These are phyloP conservation scores for Leucosticte australis DNA, from an alignment of 2,113 vertebrate genomes.

Conservation along the genomic window DNA sequence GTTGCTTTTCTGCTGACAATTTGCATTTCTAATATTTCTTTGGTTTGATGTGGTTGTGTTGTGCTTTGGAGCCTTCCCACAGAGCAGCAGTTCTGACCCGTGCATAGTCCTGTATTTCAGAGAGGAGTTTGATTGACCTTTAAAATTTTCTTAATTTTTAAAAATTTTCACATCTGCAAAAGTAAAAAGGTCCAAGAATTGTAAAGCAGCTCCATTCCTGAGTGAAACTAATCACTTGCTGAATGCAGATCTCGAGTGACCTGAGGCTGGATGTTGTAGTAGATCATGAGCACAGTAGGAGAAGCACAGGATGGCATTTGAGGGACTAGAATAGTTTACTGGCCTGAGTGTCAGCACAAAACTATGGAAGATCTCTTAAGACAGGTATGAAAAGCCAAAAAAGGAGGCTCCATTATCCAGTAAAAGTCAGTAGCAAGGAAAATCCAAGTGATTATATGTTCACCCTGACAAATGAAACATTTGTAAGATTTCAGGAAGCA, in stretches of 20 bases:
- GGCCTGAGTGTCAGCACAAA: not conserved
- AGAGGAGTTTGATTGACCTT: not conserved
- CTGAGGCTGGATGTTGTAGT: not conserved
- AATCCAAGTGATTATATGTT: not conserved
- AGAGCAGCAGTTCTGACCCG: not conserved
- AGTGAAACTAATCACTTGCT: not conserved
- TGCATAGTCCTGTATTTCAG: not conserved
- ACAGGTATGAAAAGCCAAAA: not conserved
- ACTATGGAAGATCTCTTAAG: not conserved
- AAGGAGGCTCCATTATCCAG: not conserved
- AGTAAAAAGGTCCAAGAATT: not conserved
- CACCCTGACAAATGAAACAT: not conserved
- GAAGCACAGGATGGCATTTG: not conserved
- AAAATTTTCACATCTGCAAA: not conserved
- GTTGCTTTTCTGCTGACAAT: not conserved
- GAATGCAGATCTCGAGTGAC: not conserved
- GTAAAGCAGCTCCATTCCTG: not conserved
- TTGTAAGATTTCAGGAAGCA: not conserved
- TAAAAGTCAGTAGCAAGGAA: not conserved
- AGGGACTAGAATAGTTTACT: not conserved
- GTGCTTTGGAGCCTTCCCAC: not conserved
- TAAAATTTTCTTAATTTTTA: not conserved
- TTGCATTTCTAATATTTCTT: not conserved
- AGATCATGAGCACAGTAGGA: not conserved
- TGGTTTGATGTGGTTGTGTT: not conserved